Evolutionary conservation across 2,888 invertebrate species (phyloP).

Genomic region (Agonum fuliginosum): DNA sequence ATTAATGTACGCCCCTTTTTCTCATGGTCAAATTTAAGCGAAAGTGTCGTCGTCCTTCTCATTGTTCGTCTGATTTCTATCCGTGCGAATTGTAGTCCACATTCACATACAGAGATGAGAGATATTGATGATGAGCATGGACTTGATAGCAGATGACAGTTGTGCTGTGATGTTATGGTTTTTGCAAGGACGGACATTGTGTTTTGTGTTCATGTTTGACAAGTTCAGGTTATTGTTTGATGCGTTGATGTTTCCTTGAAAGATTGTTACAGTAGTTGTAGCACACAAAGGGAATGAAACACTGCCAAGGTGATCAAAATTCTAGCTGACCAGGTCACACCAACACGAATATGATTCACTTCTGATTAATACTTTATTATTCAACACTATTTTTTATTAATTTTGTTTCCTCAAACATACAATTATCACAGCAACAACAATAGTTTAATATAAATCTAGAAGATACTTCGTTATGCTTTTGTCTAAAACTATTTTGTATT

Average conservation of each 20-base stretch:
- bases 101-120: not conserved
- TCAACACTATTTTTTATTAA: no score
- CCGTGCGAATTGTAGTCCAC: constrained; percentile 2
- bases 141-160: constrained; percentile 17
- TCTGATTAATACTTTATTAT: no score
- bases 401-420: no score
- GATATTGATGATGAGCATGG: not conserved
- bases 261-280: not conserved
- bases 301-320: not conserved
- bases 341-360: no score
- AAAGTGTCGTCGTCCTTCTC: constrained; percentile 25
- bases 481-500: no score
- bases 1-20: no score
- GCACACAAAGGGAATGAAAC: not conserved
- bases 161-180: constrained; percentile 16
- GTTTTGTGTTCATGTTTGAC: not conserved
- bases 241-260: constrained; percentile 25
- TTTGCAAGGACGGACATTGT: constrained; percentile 39
- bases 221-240: constrained; percentile 39
- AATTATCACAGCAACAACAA: no score
- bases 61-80: constrained; percentile 9
- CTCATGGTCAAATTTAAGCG: no score
- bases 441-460: no score
- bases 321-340: no score
- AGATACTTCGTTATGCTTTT: no score